Base-by-base conservation (phyloP, 2,113 vertebrate genomes). In the Gobio gobio region DNA sequence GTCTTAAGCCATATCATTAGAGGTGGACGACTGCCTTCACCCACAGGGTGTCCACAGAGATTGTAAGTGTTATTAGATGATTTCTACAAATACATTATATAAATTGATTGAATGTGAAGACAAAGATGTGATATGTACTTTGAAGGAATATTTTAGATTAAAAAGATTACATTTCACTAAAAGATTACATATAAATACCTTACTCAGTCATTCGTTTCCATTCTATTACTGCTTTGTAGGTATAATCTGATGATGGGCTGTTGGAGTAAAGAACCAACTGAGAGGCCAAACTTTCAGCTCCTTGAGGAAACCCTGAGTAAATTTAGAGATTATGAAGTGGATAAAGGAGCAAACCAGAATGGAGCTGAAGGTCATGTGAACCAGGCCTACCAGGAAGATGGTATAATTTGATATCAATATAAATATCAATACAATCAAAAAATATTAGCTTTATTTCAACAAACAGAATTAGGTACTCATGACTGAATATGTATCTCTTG, bases 1-100 rank as follows among this genome's bases (percentile, higher is more conserved):
- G 94, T 96, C 89, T 93, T 96, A 88, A 92, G 93, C 56, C 90
- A 93, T 43, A 90, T 96, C 40, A 89, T 33, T 68, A 90, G 91
- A 83, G 94, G 94, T 88, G 93, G 93, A 83, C 93, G 92, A 87
- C 87, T 95, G 61, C 90, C 91, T 49, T 87, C 88, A n/a, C 96
- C 95, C 16, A 89, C 81, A 63, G 93, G 92, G 63, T 96, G 95
- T 89, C 92, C 94, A 47, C 88, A 91, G 86, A 90, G 90, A 45
- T 76, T 96, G 95, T 95, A 92, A 91, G 94, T 94, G 89, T 16
- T 33, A 63, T 56, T 20, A 56, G n/a, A 36, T 68, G 8, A 68
- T 40, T 66, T 82, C 22, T 3, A 43, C 51, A 40, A 54, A 76
- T 59, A 13, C 63, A 8, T 82, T 3, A 43, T 70, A 68, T 61